Base-by-base conservation (phyloP, 2,797 vertebrate genomes). In the Clarias platycephalus region DNA sequence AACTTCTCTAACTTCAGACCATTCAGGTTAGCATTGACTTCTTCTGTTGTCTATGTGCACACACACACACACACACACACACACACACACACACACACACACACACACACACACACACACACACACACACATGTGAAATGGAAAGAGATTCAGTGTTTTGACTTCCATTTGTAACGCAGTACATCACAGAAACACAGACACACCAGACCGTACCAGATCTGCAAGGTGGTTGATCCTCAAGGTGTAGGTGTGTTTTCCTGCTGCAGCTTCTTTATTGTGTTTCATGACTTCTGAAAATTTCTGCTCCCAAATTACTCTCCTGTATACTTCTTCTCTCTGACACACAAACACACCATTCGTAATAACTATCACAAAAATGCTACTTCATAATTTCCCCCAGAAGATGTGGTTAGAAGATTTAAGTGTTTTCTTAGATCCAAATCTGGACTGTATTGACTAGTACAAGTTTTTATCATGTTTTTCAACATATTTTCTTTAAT, bases 161-260 rank as follows among this genome's bases (percentile, higher is more conserved):
- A 1, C 13, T 5, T 26, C 24, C 13, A 2, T 44, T 16, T 26
- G 7, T 7, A 72, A 13, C 18, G 16, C 8, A 9, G 10, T 24
- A 0, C 22, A 37, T 15, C 31, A 60, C 5, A 60, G 31, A 37
- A 77, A 2, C 5, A 15, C 4, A 6, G 26, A 44, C 40, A 44
- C 5, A 31, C 53, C 13, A 57, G 62, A 31, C 18, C 44, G 18
- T 90, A 96, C 95, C 95, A 95, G 91, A 86, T 95, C 95, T 31
- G 94, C 88, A 74, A 95, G 90, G 34, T 93, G 93, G 88, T 95
- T 95, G 76, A 95, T 90, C 63, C 92, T 94, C 88, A 94, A 37
- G 0, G 89, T 91, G 89, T 91, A 95, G 84, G 88, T 93, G 87
- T 93, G 92, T 26, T 87, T 88, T 57, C 94, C 75, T 37, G 75